Evolutionary conservation across 2,888 invertebrate species (phyloP).

Genomic region (Xylophagus ater): DNA sequence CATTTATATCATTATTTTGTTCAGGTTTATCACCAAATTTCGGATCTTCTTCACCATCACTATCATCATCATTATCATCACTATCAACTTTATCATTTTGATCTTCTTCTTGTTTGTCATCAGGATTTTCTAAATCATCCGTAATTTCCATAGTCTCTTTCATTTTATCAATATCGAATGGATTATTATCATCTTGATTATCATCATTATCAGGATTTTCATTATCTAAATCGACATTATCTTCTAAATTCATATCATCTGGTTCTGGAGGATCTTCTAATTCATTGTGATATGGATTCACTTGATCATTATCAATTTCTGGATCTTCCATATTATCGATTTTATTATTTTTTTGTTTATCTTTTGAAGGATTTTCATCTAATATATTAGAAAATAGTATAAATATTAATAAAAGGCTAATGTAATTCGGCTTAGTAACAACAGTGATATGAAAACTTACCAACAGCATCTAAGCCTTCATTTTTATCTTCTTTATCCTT

Average conservation of each 20-base stretch:
- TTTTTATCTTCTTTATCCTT: constrained; percentile 45
- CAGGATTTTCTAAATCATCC: constrained; percentile 29
- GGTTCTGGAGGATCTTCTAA: constrained; percentile 67
- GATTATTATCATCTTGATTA: constrained; percentile 60
- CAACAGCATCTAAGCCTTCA: constrained; percentile 43
- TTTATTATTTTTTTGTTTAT: constrained; percentile 47
- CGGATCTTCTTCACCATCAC: constrained; percentile 44
- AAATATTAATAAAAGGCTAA: too few species aligned
- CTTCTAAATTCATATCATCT: constrained; percentile 78
- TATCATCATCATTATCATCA: constrained; percentile 42
- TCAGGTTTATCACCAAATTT: constrained; percentile 41
- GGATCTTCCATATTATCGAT: constrained; percentile 76
- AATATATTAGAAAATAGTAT: constrained; percentile 11
- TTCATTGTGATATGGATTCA: constrained; percentile 70
- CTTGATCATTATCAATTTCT: constrained; percentile 67
- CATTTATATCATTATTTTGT: constrained; percentile 27
- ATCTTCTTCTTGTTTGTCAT: constrained; percentile 27
- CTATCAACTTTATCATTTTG: constrained; percentile 43
- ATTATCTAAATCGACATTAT: constrained; percentile 72
- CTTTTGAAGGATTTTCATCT: constrained; percentile 28
- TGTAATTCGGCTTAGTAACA: too few species aligned
- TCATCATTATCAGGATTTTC: constrained; percentile 45
- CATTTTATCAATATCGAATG: constrained; percentile 74
- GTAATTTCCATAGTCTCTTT: constrained; percentile 44
- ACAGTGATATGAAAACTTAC: too few species aligned